Base-by-base conservation (phyloP, 2,888 invertebrate genomes). In the Tenthredo notha region DNA sequence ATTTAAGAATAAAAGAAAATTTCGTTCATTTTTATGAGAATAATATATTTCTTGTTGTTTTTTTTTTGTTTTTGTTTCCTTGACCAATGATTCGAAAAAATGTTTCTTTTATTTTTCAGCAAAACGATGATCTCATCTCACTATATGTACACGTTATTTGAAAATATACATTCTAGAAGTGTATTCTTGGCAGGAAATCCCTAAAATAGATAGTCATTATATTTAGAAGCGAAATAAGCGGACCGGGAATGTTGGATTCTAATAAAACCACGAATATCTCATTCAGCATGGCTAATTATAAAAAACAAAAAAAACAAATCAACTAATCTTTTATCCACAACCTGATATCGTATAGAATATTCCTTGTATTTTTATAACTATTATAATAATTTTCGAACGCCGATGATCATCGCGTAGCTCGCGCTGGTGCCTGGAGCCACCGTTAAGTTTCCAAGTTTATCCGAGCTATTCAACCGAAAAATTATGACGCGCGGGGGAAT, bases 81-180 rank as follows among this genome's bases (percentile, higher is more conserved):
- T 61, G n/a, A 61, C 58, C 7, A 58, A n/a, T 58, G 21, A 58
- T 58, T 9, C 58, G n/a, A 21, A 21, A 58, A 21, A 58, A 58
- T 58, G 58, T 58, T 21, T 61, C 7, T 54, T 21, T 58, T 21
- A 25, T 61, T 61, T 61, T 61, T 25, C 25, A 61, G 1, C 10
- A 0, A 61, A 33, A 33, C 33, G 33, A 33, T 67, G 67, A 67
- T 67, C 29, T 67, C 67, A 67, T 25, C 12, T 15, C 67, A 7
- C 15, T 67, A 33, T 67, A 33, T 33, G 29, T 18, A 6, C 67
- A 67, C 18, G 50, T 43, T 37, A 40, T 18, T 77, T 74, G 72
- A 74, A 74, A 74, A 77, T 77, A 77, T 54, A 54, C 54, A n/a
- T 77, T 77, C 50, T 77, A 77, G n/a, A 74, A 74, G 21, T 77